Evolutionary conservation across 1,140 invertebrate species (phyloP).

Genomic region (Pachypsylla venusta): DNA sequence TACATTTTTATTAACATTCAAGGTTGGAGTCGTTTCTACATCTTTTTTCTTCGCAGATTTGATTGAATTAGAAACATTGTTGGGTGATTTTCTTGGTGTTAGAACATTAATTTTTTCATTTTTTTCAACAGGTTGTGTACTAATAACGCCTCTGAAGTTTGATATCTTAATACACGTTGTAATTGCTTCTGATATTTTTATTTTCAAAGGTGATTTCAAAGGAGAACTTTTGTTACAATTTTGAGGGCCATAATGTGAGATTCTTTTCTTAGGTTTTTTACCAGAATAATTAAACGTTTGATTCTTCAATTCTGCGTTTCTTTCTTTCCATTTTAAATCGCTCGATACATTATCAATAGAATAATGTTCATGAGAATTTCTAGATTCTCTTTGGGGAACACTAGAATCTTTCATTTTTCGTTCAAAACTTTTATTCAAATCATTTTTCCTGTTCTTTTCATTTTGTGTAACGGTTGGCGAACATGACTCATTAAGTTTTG

Average conservation of each 20-base stretch:
- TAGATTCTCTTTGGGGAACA: neutral
- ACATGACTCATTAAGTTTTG: too few relatives aligned
- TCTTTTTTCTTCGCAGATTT: too few relatives aligned
- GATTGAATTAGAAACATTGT: too few relatives aligned
- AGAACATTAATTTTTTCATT: slow-evolving; percentile 3
- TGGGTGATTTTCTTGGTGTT: slow-evolving; percentile 6
- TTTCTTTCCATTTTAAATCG: slow-evolving; percentile 6
- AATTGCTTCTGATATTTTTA: neutral
- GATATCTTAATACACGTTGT: neutral
- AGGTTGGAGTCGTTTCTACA: too few relatives aligned
- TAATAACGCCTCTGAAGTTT: neutral
- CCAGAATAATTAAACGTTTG: slow-evolving; percentile 5
- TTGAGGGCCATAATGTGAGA: neutral
- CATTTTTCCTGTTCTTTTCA: too few relatives aligned
- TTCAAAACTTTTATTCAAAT: too few relatives aligned
- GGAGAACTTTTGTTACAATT: neutral
- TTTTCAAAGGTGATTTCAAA: slow-evolving; percentile 1
- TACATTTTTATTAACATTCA: too few relatives aligned
- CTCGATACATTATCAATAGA: too few relatives aligned
- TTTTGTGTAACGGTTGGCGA: too few relatives aligned
- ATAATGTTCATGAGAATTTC: neutral
- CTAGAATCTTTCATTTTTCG: too few relatives aligned
- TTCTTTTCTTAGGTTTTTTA: slow-evolving; percentile 3
- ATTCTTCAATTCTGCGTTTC: neutral
- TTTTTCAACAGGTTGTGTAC: neutral